Conservation (phyloP, 2,113 vertebrate genomes). For the Charina bottae region DNA sequence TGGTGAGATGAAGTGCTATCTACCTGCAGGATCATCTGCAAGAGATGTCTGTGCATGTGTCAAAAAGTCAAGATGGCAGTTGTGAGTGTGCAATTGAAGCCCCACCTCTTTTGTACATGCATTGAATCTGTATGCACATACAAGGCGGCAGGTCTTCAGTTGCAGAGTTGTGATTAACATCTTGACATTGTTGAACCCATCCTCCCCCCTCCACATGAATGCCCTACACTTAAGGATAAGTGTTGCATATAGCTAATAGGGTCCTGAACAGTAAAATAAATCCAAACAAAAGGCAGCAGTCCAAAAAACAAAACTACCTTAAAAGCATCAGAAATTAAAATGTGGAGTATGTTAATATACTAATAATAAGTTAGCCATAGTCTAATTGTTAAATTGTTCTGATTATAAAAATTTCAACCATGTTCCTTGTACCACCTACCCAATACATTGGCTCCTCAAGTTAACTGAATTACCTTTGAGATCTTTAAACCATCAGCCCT, state of each 20-base stretch:
- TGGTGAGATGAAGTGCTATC: not conserved
- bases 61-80: not conserved
- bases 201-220: not conserved
- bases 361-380: not conserved
- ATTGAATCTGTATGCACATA: not conserved
- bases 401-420: not conserved
- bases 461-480: not conserved
- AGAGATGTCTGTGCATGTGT: not conserved
- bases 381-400: not conserved
- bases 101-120: not conserved
- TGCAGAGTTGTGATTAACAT: not conserved
- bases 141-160: not conserved
- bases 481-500: not conserved
- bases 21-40: not conserved
- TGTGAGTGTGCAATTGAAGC: not conserved
- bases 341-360: not conserved
- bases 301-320: not conserved
- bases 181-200: not conserved
- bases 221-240: no score
- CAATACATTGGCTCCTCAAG: not conserved
- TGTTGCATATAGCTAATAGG: not conserved
- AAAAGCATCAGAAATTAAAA: not conserved
- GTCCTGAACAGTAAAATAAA: not conserved
- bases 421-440: not conserved
- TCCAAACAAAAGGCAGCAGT: not conserved